Evolutionary conservation across 2,113 vertebrate species (phyloP).

Genomic region (Psophia crepitans): DNA sequence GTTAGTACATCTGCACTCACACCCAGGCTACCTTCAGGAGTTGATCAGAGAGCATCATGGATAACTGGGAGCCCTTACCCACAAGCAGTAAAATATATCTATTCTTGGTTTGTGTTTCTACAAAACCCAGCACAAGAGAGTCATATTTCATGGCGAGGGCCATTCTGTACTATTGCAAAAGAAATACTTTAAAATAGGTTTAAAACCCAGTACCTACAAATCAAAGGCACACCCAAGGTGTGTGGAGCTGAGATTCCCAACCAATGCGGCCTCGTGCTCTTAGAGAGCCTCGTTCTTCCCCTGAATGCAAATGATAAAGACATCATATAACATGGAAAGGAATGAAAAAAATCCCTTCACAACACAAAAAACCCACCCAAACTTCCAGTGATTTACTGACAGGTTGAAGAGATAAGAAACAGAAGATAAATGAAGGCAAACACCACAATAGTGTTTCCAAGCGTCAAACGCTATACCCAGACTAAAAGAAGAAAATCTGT

Average conservation of each 20-base stretch:
- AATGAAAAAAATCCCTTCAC: background rate
- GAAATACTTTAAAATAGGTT: background rate
- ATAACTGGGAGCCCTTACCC: background rate
- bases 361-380: background rate
- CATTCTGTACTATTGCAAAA: background rate
- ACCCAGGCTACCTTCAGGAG: background rate
- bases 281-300: background rate
- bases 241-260: background rate
- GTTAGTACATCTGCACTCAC: background rate
- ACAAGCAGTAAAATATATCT: background rate
- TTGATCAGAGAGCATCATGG: background rate
- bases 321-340: background rate
- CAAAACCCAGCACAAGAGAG: background rate
- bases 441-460: background rate
- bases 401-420: background rate
- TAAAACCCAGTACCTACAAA: background rate
- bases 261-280: background rate
- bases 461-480: background rate
- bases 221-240: background rate
- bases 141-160: background rate
- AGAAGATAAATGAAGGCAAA: background rate
- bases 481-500: background rate
- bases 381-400: background rate
- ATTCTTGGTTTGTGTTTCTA: background rate
- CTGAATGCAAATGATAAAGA: background rate